Base-by-base conservation (phyloP, 1,140 invertebrate genomes). In the Ephestia elutella region DNA sequence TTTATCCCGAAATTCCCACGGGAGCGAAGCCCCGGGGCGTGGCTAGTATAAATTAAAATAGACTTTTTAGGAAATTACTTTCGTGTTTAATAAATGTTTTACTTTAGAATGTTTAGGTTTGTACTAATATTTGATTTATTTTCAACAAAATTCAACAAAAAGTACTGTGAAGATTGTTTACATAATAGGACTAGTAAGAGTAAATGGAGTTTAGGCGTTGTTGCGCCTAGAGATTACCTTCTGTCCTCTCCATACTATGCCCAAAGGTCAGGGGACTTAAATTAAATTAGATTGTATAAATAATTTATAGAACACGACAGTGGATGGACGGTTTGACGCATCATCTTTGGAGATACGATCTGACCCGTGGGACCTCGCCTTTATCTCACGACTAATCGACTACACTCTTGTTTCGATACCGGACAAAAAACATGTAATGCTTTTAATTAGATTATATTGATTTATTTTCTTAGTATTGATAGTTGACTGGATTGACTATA, bases 401-500 rank as follows among this genome's bases (percentile, higher is more conserved):
- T 83, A 82, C 84, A 82, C 69, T 84, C 83, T 86, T 86, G 80
- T 85, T 85, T 82, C 77, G 79, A 76, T 78, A 62, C 67, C 74
- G 74, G 78, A 85, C 79, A 85, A 86, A 87, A 85, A 86, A 86
- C 71, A 80, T 85, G 82, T 86, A 86, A 88, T 80, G 82, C 83
- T 84, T 88, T 88, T 88, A 88, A 88, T 88, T 88, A 88, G 79
- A 86, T 86, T 86, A 84, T 86, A 86, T 86, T 86, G 86, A 86
- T 88, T 86, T 86, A 84, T 84, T 82, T 71, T 78, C 68, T 76
- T 77, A 86, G 83, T 79, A 5, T 13, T 2, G 13, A n/a, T 15
- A 7, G 15, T 44, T 15, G 15, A 15, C 13, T 35, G 38, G 15
- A 44, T n/a, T n/a, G 32, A 8, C 32, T 38, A 5, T 38, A 38